phyloP scores from a whole-genome alignment of 2,888 invertebrate genomes.

The Drosophila ezoana region DNA sequence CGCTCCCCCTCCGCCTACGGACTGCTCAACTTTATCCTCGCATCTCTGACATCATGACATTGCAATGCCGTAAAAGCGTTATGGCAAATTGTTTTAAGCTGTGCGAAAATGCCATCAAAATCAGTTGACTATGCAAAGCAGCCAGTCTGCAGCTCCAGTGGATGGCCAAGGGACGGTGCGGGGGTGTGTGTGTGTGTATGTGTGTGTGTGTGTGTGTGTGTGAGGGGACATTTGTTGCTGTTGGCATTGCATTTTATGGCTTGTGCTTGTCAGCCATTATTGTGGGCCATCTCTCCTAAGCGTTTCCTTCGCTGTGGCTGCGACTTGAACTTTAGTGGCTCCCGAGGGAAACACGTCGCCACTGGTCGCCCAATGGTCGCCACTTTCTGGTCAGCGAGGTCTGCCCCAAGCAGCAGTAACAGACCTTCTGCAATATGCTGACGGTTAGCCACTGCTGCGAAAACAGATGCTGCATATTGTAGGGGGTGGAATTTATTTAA shows the following conservation, averaged over 20 bases:
- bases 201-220: background rate
- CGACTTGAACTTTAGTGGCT: conserved; percentile 48
- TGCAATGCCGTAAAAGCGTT: conserved; percentile 71
- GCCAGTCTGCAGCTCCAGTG: conserved; percentile 29
- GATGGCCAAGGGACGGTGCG: background rate
- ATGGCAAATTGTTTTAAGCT: conserved; percentile 80
- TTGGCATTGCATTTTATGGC: conserved; percentile 77
- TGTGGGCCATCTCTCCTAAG: conserved; percentile 59
- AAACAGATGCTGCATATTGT: conserved; percentile 40
- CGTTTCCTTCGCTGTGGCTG: conserved; percentile 39
- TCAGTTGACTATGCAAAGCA: conserved; percentile 79
- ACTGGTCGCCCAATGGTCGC: conserved; percentile 22
- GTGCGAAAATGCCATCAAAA: conserved; percentile 80
- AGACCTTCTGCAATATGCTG: conserved; percentile 40
- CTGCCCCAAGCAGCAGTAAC: conserved; percentile 18
- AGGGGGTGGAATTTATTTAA: conserved; percentile 17
- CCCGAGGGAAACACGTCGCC: conserved; percentile 37
- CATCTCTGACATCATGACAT: conserved; percentile 65
- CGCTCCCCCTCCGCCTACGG: background rate
- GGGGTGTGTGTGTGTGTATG: too few relatives aligned
- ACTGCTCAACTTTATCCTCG: conserved; percentile 29
- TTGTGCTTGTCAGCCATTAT: conserved; percentile 78
- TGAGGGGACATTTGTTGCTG: conserved; percentile 61
- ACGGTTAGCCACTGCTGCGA: conserved; percentile 14
- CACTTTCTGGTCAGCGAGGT: conserved; percentile 35